Base-by-base conservation (phyloP, 1,140 invertebrate species). In the Drosophila mayri region DNA sequence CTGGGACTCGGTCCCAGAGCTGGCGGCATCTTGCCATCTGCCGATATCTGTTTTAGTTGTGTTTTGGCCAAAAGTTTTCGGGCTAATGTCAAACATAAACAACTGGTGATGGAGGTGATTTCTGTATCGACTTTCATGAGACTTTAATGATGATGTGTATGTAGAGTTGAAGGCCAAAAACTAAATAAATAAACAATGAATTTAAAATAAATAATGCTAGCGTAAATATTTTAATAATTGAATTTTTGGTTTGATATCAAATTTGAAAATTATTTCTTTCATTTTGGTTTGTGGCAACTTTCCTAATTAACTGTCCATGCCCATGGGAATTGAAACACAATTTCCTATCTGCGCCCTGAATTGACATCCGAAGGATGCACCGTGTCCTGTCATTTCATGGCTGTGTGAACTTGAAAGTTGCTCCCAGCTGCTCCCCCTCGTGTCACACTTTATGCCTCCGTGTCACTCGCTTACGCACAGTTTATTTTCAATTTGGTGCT, bases 401-500 rank as follows among this genome's bases (percentile, higher is more conserved):
- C 49, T 83, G 37, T 79, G 70, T 83, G 65, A 86, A 79, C 84
- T 76, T 67, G 32, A 79, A 86, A 87, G 76, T 79, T 49, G 30
- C 40, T 37, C 38, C 25, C 14, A 82, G 76, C 76, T 49, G 35
- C 25, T 40, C 20, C 25, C 10, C 25, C 12, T 54, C 32, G 32
- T 37, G 20, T 37, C 50, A 38, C 32, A 37, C 50, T 54, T 54
- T 37, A 22, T 58, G 28, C 35, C 43, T 35, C 43, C 40, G 41
- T 43, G 37, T 49, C 43, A 40, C 44, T 72, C 44, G 20, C 43
- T 76, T 54, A 52, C 74, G 76, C 79, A 55, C 76, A 79, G 76
- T 79, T 76, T 79, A 63, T 77, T 87, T 83, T 70, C 76, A 88
- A 88, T 76, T 79, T 83, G 64, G 64, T 59, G 46, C 54, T 74